Conservation (phyloP, 2,888 invertebrate genomes). For the Phragmatobia fuliginosa region DNA sequence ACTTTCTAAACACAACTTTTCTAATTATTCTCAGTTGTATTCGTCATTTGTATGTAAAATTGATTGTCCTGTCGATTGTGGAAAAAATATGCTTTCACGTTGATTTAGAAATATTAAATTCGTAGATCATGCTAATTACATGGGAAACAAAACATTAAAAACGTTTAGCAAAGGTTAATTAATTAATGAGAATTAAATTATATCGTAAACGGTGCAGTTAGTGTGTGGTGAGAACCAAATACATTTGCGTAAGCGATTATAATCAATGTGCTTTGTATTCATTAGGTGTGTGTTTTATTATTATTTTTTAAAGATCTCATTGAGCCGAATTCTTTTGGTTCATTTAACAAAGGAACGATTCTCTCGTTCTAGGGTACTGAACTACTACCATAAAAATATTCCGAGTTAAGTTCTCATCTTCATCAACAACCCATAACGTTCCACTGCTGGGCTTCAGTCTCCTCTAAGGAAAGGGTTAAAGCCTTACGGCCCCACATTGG, state of each 20-base stretch:
- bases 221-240: background rate
- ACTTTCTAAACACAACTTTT: constrained; percentile 44
- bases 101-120: constrained; percentile 26
- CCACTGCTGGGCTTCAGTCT: no score
- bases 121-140: constrained; percentile 26
- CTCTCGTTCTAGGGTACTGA: no score
- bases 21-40: constrained; percentile 26
- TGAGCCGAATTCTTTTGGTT: no score
- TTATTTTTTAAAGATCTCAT: no score
- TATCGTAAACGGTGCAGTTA: constrained; percentile 8
- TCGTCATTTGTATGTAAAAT: constrained; percentile 36
- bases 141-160: constrained; percentile 32
- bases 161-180: constrained; percentile 14
- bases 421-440: no score
- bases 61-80: constrained; percentile 40
- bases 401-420: background rate
- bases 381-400: background rate
- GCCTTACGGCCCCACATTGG: no score
- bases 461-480: no score
- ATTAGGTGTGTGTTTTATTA: no score
- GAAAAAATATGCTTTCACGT: constrained; percentile 36
- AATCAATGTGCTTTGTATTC: background rate
- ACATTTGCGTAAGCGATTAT: background rate
- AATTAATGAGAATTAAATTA: constrained; percentile 15
- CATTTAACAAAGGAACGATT: no score